Evolutionary conservation across 2,888 invertebrate species (phyloP).

Genomic region (Mantis religiosa): DNA sequence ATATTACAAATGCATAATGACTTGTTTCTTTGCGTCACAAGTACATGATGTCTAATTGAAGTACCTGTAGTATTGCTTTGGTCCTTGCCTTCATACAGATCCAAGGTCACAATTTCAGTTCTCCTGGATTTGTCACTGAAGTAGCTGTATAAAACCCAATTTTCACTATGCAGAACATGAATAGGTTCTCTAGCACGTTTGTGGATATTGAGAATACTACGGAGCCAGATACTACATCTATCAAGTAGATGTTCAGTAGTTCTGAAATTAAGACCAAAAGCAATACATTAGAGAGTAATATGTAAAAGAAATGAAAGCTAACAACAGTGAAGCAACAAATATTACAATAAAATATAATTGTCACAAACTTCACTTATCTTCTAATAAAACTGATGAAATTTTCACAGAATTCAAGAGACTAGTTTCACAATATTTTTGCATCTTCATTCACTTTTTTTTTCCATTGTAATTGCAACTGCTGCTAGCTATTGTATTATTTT

Average conservation of each 20-base stretch:
- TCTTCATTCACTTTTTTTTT: too few relatives aligned
- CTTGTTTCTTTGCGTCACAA: background rate
- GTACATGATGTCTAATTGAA: background rate
- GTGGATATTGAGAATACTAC: slow-evolving; percentile 82
- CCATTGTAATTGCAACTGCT: too few relatives aligned
- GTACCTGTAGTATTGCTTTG: slow-evolving; percentile 70
- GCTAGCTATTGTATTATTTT: too few relatives aligned
- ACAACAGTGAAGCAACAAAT: too few relatives aligned
- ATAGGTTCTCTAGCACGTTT: slow-evolving; percentile 80
- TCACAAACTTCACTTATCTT: too few relatives aligned
- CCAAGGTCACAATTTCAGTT: slow-evolving; percentile 87
- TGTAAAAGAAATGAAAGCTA: too few relatives aligned
- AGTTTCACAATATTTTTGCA: too few relatives aligned
- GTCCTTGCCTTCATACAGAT: slow-evolving; percentile 90
- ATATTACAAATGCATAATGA: background rate
- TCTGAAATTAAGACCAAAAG: slow-evolving; percentile 46
- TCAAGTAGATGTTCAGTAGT: slow-evolving; percentile 75
- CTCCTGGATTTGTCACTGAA: slow-evolving; percentile 91
- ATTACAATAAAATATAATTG: too few relatives aligned
- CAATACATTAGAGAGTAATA: too few relatives aligned
- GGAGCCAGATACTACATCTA: slow-evolving; percentile 89
- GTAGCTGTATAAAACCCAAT: slow-evolving; percentile 92
- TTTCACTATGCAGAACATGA: slow-evolving; percentile 90
- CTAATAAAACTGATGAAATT: too few relatives aligned
- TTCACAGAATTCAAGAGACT: too few relatives aligned